Percentiles rank a stretch among this genome's conserved stretches.
Evolutionary conservation across 2,113 vertebrate species (phyloP).

Genomic region (Chinchilla lanigera): DNA sequence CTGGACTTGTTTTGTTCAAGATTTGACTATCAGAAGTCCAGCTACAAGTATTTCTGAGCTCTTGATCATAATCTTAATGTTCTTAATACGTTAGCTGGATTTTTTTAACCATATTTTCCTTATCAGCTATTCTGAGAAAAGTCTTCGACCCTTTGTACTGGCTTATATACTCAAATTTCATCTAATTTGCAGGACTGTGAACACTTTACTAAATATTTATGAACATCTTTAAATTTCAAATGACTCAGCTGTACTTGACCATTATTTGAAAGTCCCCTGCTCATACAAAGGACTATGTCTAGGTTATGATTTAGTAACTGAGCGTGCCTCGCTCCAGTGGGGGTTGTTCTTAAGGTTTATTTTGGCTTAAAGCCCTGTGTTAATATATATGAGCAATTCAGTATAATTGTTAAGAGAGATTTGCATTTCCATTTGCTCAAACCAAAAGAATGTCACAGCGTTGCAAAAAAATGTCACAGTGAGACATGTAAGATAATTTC

Average conservation of each 20-base stretch:
- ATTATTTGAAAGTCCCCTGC: not conserved
- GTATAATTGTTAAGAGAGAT: not conserved
- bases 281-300: not conserved
- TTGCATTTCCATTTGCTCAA: not conserved
- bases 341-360: not conserved
- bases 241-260: not conserved
- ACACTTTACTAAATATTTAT: not conserved
- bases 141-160: not conserved
- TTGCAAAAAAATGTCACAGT: not conserved
- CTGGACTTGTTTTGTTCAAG: not conserved
- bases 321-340: not conserved
- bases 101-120: not conserved
- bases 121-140: not conserved
- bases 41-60: not conserved
- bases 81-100: not conserved
- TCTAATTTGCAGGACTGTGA: not conserved
- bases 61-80: not conserved
- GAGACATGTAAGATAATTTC: not conserved
- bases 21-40: not conserved
- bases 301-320: not conserved
- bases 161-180: not conserved
- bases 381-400: not conserved
- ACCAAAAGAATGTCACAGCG: not conserved
- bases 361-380: constrained; percentile 44
- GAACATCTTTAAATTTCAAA: constrained; percentile 20